Percentiles rank a stretch among this genome's conserved stretches.
These are phyloP conservation scores for Otus scops DNA, from an alignment of 2,797 vertebrate genomes.

Conservation along the genomic window DNA sequence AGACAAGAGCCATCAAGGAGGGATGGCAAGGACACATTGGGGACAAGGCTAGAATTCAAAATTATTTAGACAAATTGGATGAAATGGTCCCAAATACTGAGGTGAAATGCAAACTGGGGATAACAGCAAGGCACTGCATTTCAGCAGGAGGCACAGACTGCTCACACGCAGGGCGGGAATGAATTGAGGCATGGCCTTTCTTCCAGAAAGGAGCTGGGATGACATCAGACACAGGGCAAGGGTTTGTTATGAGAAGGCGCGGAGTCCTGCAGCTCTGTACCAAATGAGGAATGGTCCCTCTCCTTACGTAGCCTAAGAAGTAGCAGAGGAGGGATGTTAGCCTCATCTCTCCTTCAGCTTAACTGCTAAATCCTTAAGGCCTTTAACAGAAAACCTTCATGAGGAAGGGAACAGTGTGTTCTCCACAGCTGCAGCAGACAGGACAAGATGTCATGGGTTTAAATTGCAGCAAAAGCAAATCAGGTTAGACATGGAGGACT, in stretches of 20 bases:
- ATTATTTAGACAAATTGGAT: background rate
- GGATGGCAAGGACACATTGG: slow-evolving; percentile 21
- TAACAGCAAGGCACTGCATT: background rate
- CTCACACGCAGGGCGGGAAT: background rate
- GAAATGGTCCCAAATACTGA: background rate
- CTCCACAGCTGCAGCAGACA: background rate
- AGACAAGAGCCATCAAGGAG: background rate
- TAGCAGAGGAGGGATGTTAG: background rate
- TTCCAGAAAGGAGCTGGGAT: background rate
- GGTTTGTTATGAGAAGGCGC: background rate
- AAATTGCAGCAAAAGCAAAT: background rate
- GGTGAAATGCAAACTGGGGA: background rate
- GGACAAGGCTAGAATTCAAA: slow-evolving; percentile 39
- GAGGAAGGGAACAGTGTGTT: background rate
- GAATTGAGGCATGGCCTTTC: background rate
- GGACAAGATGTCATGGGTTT: background rate
- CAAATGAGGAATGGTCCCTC: background rate
- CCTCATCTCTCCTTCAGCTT: background rate
- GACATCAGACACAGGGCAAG: background rate
- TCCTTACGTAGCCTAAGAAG: background rate
- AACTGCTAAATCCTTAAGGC: background rate
- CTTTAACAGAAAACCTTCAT: background rate
- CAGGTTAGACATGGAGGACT: background rate
- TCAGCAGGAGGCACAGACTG: background rate
- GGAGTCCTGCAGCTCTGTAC: background rate